A percentile compares a stretch with the other conserved stretches of the same genome.
phyloP scores from a whole-genome alignment of 2,113 vertebrate species.

The Connochaetes taurinus region DNA sequence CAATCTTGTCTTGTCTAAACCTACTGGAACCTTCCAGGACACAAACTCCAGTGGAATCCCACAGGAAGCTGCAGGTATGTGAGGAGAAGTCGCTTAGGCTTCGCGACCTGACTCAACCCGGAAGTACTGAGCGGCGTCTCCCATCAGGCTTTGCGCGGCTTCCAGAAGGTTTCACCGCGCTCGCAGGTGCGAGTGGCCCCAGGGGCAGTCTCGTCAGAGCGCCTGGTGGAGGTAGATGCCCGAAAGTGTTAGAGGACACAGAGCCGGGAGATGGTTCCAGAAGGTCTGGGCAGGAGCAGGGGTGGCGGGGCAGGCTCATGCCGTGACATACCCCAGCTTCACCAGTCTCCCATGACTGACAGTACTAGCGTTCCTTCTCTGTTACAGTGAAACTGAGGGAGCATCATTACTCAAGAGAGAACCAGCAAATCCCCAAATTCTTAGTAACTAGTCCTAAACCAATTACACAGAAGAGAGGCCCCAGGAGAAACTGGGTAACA shows the following conservation, averaged over 20 bases:
- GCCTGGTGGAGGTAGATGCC: not conserved
- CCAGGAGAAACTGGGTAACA: not conserved
- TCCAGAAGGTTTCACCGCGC: not conserved
- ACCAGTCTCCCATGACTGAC: not conserved
- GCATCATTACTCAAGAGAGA: not conserved
- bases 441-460: not conserved
- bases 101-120: not conserved
- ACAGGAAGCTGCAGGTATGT: not conserved
- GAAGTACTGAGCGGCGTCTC: not conserved
- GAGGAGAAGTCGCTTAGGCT: not conserved
- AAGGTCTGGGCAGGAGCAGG: too few species aligned
- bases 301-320: not conserved
- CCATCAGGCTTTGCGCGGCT: not conserved
- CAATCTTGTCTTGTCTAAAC: not conserved
- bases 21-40: not conserved
- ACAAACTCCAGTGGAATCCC: not conserved
- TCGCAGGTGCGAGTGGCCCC: rapidly evolving
- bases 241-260: not conserved
- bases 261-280: too few species aligned
- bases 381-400: not conserved
- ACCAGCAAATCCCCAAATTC: not conserved
- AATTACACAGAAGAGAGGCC: not conserved
- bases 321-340: not conserved
- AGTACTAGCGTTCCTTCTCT: not conserved
- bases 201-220: not conserved